Evolutionary conservation across 1,140 invertebrate genomes (phyloP), one percentile per base, ranked within the genome.

Genomic region (Neuroterus valhalla): DNA sequence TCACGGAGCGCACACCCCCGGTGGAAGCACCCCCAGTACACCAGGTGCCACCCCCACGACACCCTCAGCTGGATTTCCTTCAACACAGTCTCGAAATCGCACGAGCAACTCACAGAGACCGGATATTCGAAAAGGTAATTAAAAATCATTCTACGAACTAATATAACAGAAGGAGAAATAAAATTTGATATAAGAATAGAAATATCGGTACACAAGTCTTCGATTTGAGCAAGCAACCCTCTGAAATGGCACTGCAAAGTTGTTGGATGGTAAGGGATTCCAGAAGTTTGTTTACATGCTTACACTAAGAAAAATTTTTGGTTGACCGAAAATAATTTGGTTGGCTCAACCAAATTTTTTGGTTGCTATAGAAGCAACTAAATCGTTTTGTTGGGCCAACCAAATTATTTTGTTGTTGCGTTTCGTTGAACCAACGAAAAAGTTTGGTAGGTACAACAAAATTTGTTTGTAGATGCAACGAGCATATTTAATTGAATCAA

Each of bases 51-150:
- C 85, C 8, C 84, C 88, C 19, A 79, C 87, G 23, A 88, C 88
- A 91, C 94, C 89, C 92, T 95, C 84, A 92, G 94, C 81, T 62
- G 87, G 87, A 68, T 89, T 87, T 72, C 86, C 88, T 5, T 81
- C 84, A 45, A 81, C 87, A 6, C 86, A 87, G 71, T 82, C 85
- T 11, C 84, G 87, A 72, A 88, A 85, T 78, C 85, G 87, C 19
- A 77, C 82, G 6, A 88, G 86, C 77, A 78, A 80, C 14, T 70
- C 79, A 19, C 84, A 85, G 74, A 87, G 87, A 76, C 82, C 76
- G 15, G 84, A 89, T 69, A 84, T 87, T 44, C 83, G 84, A 73
- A 89, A 89, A 88, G 85, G 88, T 90, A 83, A 67, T 75, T 78
- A 50, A 10, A 55, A 12, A 55, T 23, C 68, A 68, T 50, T 15